A percentile compares a stretch with the other conserved stretches of the same genome.
Conservation (phyloP, 2,888 invertebrate species). For the Bellardia pandia region DNA sequence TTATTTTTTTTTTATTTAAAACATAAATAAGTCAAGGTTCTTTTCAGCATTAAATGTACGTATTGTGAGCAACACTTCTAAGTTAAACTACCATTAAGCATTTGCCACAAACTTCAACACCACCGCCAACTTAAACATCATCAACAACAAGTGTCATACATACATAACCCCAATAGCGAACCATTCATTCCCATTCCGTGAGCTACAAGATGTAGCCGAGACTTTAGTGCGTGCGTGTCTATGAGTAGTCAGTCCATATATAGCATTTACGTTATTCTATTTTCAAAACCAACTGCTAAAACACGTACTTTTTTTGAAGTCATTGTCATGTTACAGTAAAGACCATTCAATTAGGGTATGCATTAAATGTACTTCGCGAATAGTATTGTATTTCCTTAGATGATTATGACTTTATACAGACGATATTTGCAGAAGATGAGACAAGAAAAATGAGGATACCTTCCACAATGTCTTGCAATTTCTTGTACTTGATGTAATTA, state of each 20-base stretch:
- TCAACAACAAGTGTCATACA: constrained; percentile 62
- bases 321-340: constrained; percentile 6
- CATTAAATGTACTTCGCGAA: too few relatives aligned
- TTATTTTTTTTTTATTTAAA: constrained; percentile 16
- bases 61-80: constrained; percentile 46
- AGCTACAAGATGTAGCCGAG: constrained; percentile 24
- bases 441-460: too few relatives aligned
- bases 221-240: constrained; percentile 60
- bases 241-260: constrained; percentile 47
- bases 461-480: too few relatives aligned
- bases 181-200: constrained; percentile 42
- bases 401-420: too few relatives aligned
- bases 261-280: constrained; percentile 44
- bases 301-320: constrained; percentile 20
- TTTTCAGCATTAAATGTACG: constrained; percentile 15
- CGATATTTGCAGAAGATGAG: too few relatives aligned
- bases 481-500: too few relatives aligned
- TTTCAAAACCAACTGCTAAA: constrained; percentile 2
- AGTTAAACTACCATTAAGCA: constrained; percentile 33
- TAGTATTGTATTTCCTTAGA: too few relatives aligned
- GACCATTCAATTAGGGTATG: constrained; percentile 13
- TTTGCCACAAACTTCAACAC: constrained; percentile 58
- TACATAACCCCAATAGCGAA: constrained; percentile 40
- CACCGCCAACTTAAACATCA: constrained; percentile 45
- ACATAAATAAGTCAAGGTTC: constrained; percentile 67